These are phyloP conservation scores for Phanerotoma sp. DNA, from an alignment of 2,888 invertebrate genomes.

Conservation along the genomic window DNA sequence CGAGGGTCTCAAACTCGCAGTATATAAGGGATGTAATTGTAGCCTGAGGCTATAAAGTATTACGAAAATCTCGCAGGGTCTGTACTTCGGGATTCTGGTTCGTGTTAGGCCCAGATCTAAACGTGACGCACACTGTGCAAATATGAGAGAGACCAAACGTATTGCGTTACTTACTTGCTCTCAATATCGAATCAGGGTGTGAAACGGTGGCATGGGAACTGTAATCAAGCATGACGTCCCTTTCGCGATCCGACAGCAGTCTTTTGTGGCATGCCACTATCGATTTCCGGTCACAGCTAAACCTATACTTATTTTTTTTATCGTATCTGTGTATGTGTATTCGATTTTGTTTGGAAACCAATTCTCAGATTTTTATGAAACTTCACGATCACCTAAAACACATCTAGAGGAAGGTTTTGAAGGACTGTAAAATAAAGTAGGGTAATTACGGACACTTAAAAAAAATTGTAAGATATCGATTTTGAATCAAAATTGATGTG, in stretches of 20 bases:
- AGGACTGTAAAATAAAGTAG: no score
- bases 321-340: no score
- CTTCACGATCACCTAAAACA: no score
- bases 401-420: no score
- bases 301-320: no score
- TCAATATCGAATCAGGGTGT: slow-evolving; percentile 41
- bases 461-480: no score
- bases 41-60: slow-evolving; percentile 23
- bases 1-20: no score
- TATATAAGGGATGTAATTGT: slow-evolving; percentile 29
- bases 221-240: slow-evolving; percentile 43
- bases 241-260: slow-evolving; percentile 28
- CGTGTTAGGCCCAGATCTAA: background rate
- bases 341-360: no score
- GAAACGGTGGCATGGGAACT: slow-evolving; percentile 37
- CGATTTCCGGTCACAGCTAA: no score
- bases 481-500: no score
- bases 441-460: no score
- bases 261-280: slow-evolving; percentile 23
- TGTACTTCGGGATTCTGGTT: background rate
- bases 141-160: slow-evolving; percentile 33
- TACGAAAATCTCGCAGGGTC: slow-evolving; percentile 41
- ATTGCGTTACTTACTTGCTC: slow-evolving; percentile 37
- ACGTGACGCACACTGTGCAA: slow-evolving; percentile 41
- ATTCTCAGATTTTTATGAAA: no score